Evolutionary conservation across 2,888 invertebrate species (phyloP).

Genomic region (Melinaea marsaeus): DNA sequence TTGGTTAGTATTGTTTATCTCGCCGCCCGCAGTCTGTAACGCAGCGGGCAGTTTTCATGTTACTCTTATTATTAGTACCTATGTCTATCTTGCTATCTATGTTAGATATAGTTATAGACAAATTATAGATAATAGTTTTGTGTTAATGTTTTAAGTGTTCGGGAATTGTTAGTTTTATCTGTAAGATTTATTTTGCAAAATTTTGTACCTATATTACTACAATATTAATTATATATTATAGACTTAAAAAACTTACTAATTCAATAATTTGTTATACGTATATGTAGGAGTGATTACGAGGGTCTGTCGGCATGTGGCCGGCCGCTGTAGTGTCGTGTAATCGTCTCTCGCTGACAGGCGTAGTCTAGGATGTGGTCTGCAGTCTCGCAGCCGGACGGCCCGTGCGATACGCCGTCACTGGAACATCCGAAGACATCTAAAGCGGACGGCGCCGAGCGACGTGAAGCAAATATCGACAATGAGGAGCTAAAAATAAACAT

Average conservation of each 20-base stretch:
- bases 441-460: no score
- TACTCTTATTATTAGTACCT: neutral
- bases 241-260: no score
- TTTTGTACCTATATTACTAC: no score
- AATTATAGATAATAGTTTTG: no score
- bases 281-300: neutral
- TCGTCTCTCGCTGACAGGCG: slow-evolving; percentile 23
- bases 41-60: slow-evolving; percentile 6
- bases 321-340: slow-evolving; percentile 30
- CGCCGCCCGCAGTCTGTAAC: slow-evolving; percentile 2
- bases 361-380: slow-evolving; percentile 13
- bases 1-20: slow-evolving; percentile 1
- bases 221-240: no score
- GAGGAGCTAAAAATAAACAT: neutral
- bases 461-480: neutral
- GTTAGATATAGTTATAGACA: no score
- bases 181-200: no score
- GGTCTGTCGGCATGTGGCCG: slow-evolving; percentile 25
- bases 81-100: neutral
- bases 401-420: slow-evolving; percentile 8
- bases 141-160: no score
- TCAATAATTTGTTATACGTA: no score
- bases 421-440: neutral
- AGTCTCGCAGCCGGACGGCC: slow-evolving; percentile 15
- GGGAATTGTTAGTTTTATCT: no score